Base-by-base conservation (phyloP, 2,797 vertebrate genomes). In the Alcedo quadribrachys region DNA sequence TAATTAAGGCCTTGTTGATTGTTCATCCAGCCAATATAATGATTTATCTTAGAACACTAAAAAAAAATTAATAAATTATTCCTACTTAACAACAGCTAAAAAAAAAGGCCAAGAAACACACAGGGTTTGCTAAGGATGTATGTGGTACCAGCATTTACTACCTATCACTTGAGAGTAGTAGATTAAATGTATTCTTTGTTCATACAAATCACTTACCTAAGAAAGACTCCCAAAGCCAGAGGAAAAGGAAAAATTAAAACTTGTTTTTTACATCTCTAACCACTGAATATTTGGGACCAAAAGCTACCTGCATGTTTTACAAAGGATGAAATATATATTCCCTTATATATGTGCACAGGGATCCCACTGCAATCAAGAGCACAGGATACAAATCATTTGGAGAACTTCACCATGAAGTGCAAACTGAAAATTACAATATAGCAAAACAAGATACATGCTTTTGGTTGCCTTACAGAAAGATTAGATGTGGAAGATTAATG, bases 1-100 rank as follows among this genome's bases (percentile, higher is more conserved):
- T 97, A 96, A 97, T 97, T 97, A 97, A 96, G 77, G 33, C 9
- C 83, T 76, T 37, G 24, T 81, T 94, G 74, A 80, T 94, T 96
- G 90, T 94, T 94, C 93, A 96, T 95, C 63, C 70, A 90, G 58
- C 28, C 40, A 62, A 65, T 71, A 80, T 45, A 94, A 91, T 87
- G 86, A 96, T 96, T 92, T 95, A 85, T 87, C 80, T 91, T 75
- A 74, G 33, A 89, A 92, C 58, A 80, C 17, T 85, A 11, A 25
- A 55, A 70, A 70, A 35, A 66, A 35, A 25, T 53, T 88, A 79
- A 75, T 10, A 75, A 69, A 65, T 54, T 73, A 84, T 70, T 92
- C 48, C 40, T 85, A 86, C 70, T 89, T 61, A 97, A 93, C 37
- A 37, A 79, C 19, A 81, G 42, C 75, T 75, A 53, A 76, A 90